Conservation (phyloP, 2,888 invertebrate species). For the Chymomyza amoena region DNA sequence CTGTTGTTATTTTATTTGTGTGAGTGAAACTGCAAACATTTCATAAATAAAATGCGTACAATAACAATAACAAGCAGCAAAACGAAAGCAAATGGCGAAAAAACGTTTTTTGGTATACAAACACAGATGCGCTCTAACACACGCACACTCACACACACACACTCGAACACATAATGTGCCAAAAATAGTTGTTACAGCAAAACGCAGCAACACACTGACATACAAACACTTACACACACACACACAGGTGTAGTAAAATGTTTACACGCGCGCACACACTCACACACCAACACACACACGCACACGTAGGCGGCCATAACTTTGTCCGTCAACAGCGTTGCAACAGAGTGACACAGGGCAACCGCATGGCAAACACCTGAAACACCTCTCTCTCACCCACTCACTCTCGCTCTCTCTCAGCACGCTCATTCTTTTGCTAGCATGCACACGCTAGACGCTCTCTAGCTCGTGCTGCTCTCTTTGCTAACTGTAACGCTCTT, state of each 20-base stretch:
- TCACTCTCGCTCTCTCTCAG: not conserved
- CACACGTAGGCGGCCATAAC: constrained; percentile 1
- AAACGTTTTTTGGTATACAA: not conserved
- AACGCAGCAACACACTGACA: not conserved
- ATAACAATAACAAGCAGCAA: constrained; percentile 12
- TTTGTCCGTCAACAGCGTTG: constrained; percentile 3
- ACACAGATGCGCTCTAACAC: not conserved
- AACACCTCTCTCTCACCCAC: not conserved
- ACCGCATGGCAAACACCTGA: constrained; percentile 62
- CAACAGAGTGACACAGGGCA: constrained; percentile 42
- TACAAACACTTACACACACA: not conserved
- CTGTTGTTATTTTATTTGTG: not conserved
- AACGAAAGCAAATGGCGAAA: constrained; percentile 26
- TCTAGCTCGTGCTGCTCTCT: constrained; percentile 21
- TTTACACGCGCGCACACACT: constrained; percentile 28
- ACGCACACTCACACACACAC: not conserved
- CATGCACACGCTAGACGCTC: constrained; percentile 2
- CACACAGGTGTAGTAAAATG: constrained; percentile 16
- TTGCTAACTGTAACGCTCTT: not conserved
- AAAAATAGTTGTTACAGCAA: constrained; percentile 45
- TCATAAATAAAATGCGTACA: constrained; percentile 28
- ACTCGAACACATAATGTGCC: constrained; percentile 12
- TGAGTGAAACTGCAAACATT: constrained; percentile 1
- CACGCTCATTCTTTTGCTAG: constrained; percentile 4
- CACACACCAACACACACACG: constrained; percentile 19